Evolutionary conservation across 2,113 vertebrate species (phyloP).

Genomic region (Axis porcinus): DNA sequence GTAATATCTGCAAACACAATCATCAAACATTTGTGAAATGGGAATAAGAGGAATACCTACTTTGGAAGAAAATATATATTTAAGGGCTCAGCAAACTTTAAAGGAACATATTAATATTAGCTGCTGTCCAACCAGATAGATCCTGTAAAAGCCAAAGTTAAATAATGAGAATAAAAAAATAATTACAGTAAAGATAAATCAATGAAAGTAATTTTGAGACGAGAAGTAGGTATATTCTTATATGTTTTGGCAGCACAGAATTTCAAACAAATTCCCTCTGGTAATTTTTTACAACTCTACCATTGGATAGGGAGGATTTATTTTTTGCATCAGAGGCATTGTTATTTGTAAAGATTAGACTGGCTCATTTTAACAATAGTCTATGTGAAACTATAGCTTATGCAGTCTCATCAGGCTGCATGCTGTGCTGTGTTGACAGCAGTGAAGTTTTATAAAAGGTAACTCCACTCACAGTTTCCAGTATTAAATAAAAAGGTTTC

Average conservation of each 20-base stretch:
- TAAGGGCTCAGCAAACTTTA: conserved; percentile 5
- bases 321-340: background rate
- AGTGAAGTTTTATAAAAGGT: conserved; percentile 47
- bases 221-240: background rate
- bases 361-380: background rate
- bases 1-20: conserved; percentile 20
- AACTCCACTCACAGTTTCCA: conserved; percentile 25
- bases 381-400: background rate
- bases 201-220: background rate
- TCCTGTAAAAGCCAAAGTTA: background rate
- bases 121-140: background rate
- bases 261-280: background rate
- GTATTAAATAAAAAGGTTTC: background rate
- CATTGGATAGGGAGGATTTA: background rate
- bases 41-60: background rate
- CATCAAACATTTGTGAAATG: background rate
- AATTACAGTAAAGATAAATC: conserved; percentile 24
- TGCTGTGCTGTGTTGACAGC: conserved; percentile 24
- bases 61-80: background rate
- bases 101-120: background rate
- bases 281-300: background rate
- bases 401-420: background rate
- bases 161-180: conserved; percentile 17
- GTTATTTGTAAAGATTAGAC: conserved; percentile 12
- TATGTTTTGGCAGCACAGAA: background rate